Evolutionary conservation across 2,113 vertebrate species (phyloP).

Genomic region (Rhodinocichla rosea): DNA sequence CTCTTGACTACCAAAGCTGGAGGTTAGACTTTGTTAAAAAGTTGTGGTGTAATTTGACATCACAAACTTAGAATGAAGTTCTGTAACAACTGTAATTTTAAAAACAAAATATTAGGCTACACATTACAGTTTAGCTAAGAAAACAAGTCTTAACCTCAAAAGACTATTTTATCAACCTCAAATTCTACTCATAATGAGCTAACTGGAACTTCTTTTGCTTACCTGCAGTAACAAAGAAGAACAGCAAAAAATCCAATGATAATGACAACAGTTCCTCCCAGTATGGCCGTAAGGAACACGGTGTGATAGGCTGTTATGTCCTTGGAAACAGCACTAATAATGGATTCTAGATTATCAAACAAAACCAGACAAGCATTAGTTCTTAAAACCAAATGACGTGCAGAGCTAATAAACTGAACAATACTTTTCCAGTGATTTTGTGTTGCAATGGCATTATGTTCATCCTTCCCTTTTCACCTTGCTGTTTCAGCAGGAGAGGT

Average conservation of each 20-base stretch:
- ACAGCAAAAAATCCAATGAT: conserved; percentile 85
- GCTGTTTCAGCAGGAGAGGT: background rate
- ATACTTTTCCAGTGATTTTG: background rate
- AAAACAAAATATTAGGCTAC: background rate
- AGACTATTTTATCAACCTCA: background rate
- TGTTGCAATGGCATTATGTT: background rate
- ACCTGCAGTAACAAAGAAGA: conserved; percentile 94
- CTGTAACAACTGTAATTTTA: background rate
- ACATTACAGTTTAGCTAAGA: background rate
- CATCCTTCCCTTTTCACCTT: background rate
- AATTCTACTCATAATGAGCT: background rate
- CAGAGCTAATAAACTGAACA: background rate
- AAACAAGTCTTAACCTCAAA: background rate
- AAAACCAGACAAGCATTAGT: conserved; percentile 12
- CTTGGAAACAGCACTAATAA: conserved; percentile 73
- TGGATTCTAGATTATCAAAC: conserved; percentile 73
- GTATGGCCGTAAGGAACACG: conserved; percentile 85
- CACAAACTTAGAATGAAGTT: background rate
- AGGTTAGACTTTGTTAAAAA: background rate
- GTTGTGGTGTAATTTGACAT: background rate
- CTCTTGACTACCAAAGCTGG: background rate
- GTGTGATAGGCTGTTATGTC: conserved; percentile 89
- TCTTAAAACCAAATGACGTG: background rate
- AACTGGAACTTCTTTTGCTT: conserved; percentile 35
- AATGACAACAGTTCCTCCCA: conserved; percentile 86